Conservation (phyloP, 1,140 invertebrate species). For the Aphaenogaster ashmeadi region DNA sequence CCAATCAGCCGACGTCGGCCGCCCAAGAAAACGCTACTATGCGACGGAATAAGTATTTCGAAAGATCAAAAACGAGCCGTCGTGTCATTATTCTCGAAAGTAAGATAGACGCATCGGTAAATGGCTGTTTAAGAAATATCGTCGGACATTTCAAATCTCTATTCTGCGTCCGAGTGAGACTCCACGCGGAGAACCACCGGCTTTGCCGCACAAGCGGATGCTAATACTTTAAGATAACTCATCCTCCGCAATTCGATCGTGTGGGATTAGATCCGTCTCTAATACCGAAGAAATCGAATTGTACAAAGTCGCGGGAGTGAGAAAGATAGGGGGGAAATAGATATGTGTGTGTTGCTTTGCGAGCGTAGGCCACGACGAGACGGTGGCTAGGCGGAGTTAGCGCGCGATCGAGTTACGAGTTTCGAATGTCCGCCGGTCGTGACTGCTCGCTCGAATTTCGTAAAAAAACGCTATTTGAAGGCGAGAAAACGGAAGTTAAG, state of each 20-base stretch:
- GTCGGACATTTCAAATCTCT: neutral
- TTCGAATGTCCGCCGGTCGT: constrained; percentile 75
- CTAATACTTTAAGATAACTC: neutral
- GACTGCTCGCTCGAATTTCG: constrained; percentile 68
- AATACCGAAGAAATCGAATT: constrained; percentile 23
- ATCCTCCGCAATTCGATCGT: neutral
- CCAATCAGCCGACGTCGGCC: constrained; percentile 60
- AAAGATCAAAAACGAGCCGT: constrained; percentile 34
- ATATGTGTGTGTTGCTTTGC: constrained; percentile 34
- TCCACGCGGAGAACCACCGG: neutral
- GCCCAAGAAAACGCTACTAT: neutral
- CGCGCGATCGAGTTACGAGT: constrained; percentile 75
- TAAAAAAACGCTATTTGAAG: constrained; percentile 71
- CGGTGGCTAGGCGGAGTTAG: constrained; percentile 48
- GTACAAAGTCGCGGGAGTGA: neutral
- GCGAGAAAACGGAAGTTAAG: neutral
- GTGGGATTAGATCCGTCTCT: constrained; percentile 28
- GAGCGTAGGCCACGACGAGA: constrained; percentile 53
- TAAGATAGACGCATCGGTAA: constrained; percentile 14
- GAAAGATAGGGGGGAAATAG: neutral
- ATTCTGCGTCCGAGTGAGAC: neutral
- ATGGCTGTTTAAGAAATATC: constrained; percentile 7
- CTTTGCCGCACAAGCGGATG: neutral
- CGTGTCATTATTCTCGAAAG: constrained; percentile 8
- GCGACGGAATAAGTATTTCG: neutral